phyloP scores from a whole-genome alignment of 2,113 vertebrate genomes.

The Plecotus auritus region DNA sequence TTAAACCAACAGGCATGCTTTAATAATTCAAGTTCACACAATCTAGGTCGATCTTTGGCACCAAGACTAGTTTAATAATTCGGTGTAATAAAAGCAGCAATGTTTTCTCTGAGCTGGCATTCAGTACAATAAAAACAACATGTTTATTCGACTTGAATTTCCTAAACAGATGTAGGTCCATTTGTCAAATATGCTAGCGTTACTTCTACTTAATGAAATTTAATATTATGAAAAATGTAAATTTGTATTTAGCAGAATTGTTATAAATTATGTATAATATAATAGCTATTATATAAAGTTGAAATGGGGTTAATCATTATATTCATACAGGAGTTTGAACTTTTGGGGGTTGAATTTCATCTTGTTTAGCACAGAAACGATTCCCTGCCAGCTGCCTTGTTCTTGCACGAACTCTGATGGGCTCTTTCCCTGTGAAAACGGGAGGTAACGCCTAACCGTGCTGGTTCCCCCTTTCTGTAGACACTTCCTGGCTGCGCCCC shows the following conservation, averaged over 20 bases:
- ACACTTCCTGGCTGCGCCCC: not conserved
- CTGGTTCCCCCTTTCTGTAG: not conserved
- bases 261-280: not conserved
- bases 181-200: not conserved
- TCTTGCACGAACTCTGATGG: not conserved
- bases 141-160: not conserved
- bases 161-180: not conserved
- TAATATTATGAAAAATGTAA: slow-evolving; percentile 5
- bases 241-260: not conserved
- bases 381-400: not conserved
- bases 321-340: not conserved
- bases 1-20: not conserved
- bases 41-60: not conserved
- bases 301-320: not conserved
- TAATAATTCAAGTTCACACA: not conserved
- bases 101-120: not conserved
- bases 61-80: not conserved
- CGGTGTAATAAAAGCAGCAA: not conserved
- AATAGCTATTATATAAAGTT: not conserved
- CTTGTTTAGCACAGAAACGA: not conserved
- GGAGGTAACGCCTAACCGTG: not conserved
- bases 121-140: not conserved
- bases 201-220: not conserved
- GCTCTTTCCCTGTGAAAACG: not conserved
- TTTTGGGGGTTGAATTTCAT: not conserved